Evolutionary conservation across 2,888 invertebrate genomes (phyloP), one percentile per base, ranked within the genome.

Genomic region (Cerceris ruficornis): DNA sequence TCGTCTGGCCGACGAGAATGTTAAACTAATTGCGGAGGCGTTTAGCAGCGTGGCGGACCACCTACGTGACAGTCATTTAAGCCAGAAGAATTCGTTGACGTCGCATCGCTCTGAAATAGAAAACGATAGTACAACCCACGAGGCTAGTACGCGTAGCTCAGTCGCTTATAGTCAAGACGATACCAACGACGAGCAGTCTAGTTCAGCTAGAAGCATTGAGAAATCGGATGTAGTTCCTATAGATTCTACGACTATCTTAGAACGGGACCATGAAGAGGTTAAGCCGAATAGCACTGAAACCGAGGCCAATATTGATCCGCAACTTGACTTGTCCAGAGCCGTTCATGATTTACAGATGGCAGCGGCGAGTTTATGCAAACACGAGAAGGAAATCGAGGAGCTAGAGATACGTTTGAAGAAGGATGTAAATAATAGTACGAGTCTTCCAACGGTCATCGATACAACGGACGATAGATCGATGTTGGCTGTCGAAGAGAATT

Each of bases 1-100:
- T 52, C 86, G 86, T 68, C 69, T 84, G 46, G 83, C 83, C 8
- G 86, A 84, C 46, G 81, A 86, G 11, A 86, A 86, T 61, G 83
- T 86, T 28, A 83, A 81, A 72, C 68, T 84, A 70, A 86, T 86
- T 49, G 86, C 84, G 57, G 84, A 86, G 69, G 86, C 86, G 59
- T 84, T 86, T 55, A 77, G 81, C 58, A 74, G 78, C 57, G 80
- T 84, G 43, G 82, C 77, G 28, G 84, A 86, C 46, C 78, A 81
- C 71, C 46, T 86, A 49, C 77, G 69, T n/a, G 84, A 86, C 61
- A 82, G 76, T 70, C 79, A 69, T 46, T 28, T 62, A 41, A 81
- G 80, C 61, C 61, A 68, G 7, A 75, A 77, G 59, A 80, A 69
- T 73, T 75, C 73, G 17, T 59, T 70, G 72, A 68, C 79, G 70